Conservation (phyloP, 2,797 vertebrate species). For the Myotis daubentonii region DNA sequence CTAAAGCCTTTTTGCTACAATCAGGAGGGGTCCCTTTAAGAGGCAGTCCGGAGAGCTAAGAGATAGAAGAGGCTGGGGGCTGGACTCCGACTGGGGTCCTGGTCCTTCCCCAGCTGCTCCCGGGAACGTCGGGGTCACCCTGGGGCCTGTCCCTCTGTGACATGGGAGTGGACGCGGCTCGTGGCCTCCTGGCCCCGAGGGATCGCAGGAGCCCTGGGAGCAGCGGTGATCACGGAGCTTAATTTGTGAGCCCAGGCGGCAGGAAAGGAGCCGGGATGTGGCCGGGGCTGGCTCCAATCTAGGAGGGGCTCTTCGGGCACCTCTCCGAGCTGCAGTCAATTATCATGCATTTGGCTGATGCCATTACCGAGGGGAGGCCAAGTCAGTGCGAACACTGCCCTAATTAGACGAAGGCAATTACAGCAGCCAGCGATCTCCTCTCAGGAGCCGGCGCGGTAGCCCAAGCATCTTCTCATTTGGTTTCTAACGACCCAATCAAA, state of each 20-base stretch:
- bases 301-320: neutral
- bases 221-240: fast-evolving
- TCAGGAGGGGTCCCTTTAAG: neutral
- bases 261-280: neutral
- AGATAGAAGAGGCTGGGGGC: neutral
- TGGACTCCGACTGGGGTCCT: neutral
- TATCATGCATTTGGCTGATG: neutral
- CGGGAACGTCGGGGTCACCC: neutral
- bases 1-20: too few relatives aligned
- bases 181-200: neutral
- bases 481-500: neutral
- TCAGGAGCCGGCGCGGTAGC: neutral
- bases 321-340: neutral
- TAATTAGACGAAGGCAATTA: constrained; percentile 45
- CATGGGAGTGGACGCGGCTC: neutral
- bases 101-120: neutral
- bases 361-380: neutral
- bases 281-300: neutral
- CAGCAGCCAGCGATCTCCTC: neutral
- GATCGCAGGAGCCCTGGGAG: fast-evolving
- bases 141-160: neutral
- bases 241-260: neutral
- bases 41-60: neutral
- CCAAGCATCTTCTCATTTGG: neutral
- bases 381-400: neutral